Evolutionary conservation across 2,113 vertebrate genomes (phyloP), one percentile per base, ranked within the genome.

Genomic region (Mola mola): DNA sequence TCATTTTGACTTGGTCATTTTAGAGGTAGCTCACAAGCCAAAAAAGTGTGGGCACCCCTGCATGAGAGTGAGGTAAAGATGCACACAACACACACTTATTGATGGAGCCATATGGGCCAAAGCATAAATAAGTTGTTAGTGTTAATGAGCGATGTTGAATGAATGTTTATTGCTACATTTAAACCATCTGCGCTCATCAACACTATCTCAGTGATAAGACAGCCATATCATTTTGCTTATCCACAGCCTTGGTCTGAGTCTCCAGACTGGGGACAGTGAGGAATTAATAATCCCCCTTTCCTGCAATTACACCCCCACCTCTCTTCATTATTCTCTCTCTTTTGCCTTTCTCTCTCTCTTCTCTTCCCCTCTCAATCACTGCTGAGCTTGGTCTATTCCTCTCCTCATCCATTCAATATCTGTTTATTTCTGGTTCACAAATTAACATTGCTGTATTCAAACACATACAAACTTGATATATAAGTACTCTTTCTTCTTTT

Each of bases 141-240:
- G 82, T 83, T 87, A 88, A 87, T 85, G 85, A 86, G 82, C 17
- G 1, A 33, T 57, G 72, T 59, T 67, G 57, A 85, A 72, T 68
- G 62, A 75, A 74, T 68, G 64, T 79, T 80, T 78, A 71, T 72
- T 13, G 69, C 69, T 60, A 42, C 55, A 52, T 0, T 58, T 59
- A 68, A 74, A 66, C 38, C 33, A 7, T 74, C 67, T 52, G 75
- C 62, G 76, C 58, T 83, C 78, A 70, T 81, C 84, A 78, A 70
- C 72, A 47, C 71, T 55, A 53, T 64, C 47, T 42, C 29, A 42
- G 61, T 64, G 80, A 87, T 78, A 82, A 80, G 67, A 76, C 73
- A 62, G 72, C 79, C 84, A 89, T 87, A 85, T 89, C 89, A 91
- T 78, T 88, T 90, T 83, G 88, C 87, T 89, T 89, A 88, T 90